phyloP scores from a whole-genome alignment of 2,888 invertebrate species.

The Heliconius cydno region DNA sequence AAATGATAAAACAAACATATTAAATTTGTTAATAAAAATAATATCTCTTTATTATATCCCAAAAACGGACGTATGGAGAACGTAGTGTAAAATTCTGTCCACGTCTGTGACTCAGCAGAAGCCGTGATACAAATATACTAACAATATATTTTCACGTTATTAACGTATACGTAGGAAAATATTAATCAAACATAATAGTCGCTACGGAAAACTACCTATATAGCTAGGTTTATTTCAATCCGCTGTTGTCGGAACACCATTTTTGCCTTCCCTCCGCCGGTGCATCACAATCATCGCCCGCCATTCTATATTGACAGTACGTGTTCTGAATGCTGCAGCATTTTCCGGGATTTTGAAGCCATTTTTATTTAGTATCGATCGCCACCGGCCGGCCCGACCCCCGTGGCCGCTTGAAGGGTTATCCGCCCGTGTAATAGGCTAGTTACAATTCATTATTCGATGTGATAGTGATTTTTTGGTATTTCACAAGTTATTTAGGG shows the following conservation, averaged over 20 bases:
- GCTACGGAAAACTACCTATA: constrained; percentile 38
- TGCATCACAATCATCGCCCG: constrained; percentile 81
- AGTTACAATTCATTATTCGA: constrained; percentile 80
- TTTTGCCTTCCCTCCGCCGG: constrained; percentile 67
- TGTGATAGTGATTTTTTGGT: constrained; percentile 63
- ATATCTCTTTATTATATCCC: too few relatives aligned
- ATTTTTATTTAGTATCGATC: constrained; percentile 79
- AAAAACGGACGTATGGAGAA: too few relatives aligned
- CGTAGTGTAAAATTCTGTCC: too few relatives aligned
- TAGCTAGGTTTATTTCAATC: constrained; percentile 72
- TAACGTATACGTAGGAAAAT: constrained; percentile 7
- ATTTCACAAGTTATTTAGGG: constrained; percentile 51
- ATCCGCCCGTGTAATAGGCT: constrained; percentile 77
- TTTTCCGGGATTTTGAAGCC: constrained; percentile 76
- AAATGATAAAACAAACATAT: too few relatives aligned
- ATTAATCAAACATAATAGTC: constrained; percentile 15
- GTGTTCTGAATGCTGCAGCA: constrained; percentile 73
- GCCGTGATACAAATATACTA: too few relatives aligned
- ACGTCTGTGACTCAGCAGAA: too few relatives aligned
- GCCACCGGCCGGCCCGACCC: constrained; percentile 52
- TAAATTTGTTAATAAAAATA: too few relatives aligned
- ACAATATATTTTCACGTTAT: background rate
- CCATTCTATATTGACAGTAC: constrained; percentile 80
- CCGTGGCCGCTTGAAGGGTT: constrained; percentile 74
- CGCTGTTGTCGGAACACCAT: constrained; percentile 62